phyloP scores from a whole-genome alignment of 2,797 vertebrate genomes.

The Lagocephalus sceleratus region DNA sequence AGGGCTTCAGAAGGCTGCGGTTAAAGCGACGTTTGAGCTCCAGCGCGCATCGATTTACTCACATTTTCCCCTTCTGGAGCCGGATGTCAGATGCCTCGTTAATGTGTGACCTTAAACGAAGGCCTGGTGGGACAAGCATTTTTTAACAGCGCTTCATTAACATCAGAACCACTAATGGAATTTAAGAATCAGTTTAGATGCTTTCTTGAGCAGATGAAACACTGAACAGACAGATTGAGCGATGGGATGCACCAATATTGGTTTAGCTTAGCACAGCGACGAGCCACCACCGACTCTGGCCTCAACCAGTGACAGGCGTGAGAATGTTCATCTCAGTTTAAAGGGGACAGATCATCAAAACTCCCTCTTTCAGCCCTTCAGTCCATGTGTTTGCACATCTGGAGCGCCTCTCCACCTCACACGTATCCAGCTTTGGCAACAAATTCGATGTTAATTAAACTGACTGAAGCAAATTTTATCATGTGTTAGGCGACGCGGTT shows the following conservation, averaged over 20 bases:
- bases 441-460: too few species aligned
- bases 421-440: too few species aligned
- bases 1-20: too few species aligned
- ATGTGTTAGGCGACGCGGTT: too few species aligned
- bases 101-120: conserved; percentile 18
- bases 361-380: too few species aligned
- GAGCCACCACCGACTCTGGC: too few species aligned
- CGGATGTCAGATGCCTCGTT: conserved; percentile 40
- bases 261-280: neutral
- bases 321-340: neutral
- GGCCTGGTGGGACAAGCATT: conserved; percentile 9
- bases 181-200: conserved; percentile 11
- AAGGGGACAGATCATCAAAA: too few species aligned
- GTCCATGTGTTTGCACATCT: too few species aligned
- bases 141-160: conserved; percentile 32
- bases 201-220: too few species aligned
- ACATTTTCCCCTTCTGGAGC: conserved; percentile 14
- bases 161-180: conserved; percentile 45
- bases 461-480: too few species aligned
- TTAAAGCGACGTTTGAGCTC: too few species aligned
- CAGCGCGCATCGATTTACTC: neutral
- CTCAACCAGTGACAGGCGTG: neutral
- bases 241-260: neutral
- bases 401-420: too few species aligned
- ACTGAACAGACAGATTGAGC: conserved; percentile 3